A percentile compares a stretch with the other conserved stretches of the same genome.
Conservation (phyloP, 2,113 vertebrate species). For the Oophaga pumilio region DNA sequence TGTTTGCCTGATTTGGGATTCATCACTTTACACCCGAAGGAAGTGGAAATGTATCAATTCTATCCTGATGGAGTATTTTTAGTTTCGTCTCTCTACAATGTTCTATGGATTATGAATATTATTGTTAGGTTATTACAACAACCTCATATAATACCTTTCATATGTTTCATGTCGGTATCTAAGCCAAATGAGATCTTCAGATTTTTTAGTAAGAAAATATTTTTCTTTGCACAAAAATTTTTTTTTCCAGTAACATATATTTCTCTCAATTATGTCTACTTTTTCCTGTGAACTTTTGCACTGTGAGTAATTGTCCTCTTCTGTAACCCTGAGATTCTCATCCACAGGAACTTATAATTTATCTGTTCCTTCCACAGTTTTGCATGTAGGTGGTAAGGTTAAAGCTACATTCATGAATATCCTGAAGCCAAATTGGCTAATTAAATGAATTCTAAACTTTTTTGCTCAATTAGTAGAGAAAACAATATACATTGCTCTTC, state of each 20-base stretch:
- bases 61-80: neutral
- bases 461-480: too few relatives aligned
- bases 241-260: neutral
- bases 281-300: neutral
- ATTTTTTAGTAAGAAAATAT: neutral
- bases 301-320: neutral
- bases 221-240: neutral
- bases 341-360: neutral
- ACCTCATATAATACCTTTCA: neutral
- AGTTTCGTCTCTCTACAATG: neutral
- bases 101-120: neutral
- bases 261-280: neutral
- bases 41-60: constrained; percentile 1
- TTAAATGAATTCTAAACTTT: too few relatives aligned
- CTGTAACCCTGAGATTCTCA: neutral
- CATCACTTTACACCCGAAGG: neutral
- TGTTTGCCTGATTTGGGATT: neutral
- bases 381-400: neutral
- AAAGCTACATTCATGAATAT: neutral
- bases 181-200: neutral
- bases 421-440: neutral
- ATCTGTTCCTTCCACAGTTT: neutral
- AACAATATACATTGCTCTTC: too few relatives aligned
- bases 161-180: neutral
- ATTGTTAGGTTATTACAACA: constrained; percentile 8